phyloP scores from a whole-genome alignment of 2,797 vertebrate species.

The Oreochromis grahami region DNA sequence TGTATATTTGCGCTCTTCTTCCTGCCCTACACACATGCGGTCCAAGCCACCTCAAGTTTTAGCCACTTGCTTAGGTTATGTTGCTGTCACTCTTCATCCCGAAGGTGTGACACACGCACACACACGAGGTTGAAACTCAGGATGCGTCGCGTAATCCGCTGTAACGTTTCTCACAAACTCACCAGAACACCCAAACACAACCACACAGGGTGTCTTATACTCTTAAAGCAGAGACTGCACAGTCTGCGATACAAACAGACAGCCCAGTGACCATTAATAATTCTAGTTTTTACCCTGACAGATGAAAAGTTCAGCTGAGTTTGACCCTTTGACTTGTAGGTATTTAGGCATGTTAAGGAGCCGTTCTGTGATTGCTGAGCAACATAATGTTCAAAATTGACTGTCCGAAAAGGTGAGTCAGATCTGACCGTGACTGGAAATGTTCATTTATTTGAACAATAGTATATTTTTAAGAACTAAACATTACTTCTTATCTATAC shows the following conservation, averaged over 20 bases:
- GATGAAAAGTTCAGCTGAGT: constrained; percentile 32
- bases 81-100: background rate
- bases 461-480: background rate
- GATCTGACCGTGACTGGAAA: background rate
- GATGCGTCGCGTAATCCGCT: background rate
- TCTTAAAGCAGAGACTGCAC: background rate
- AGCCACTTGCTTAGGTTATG: background rate
- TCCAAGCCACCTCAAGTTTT: background rate
- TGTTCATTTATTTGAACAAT: background rate
- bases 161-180: background rate
- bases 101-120: background rate
- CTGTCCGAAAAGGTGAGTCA: background rate
- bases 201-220: background rate
- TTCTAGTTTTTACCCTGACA: constrained; percentile 27
- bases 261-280: constrained; percentile 44
- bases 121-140: background rate
- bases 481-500: background rate
- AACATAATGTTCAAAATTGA: background rate
- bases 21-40: background rate
- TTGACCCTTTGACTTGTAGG: constrained; percentile 28
- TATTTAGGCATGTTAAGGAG: constrained; percentile 10
- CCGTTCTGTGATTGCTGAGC: background rate
- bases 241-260: constrained; percentile 15
- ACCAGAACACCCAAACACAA: background rate
- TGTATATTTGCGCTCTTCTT: background rate